Percentiles rank a stretch among this genome's conserved stretches.
Conservation (phyloP, 1,140 invertebrate genomes). For the Aphis gossypii region DNA sequence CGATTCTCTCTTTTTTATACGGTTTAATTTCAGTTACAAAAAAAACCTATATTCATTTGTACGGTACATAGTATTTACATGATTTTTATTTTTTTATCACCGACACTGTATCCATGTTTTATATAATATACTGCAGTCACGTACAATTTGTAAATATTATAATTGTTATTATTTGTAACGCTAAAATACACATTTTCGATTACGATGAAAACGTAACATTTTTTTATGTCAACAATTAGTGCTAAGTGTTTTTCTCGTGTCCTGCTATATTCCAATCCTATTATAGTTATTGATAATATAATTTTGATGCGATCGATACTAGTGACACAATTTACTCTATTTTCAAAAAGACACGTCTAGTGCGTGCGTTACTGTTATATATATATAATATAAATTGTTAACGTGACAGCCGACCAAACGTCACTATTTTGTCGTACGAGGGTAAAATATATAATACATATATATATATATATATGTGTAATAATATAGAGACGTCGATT, state of each 20-base stretch:
- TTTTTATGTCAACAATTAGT: background rate
- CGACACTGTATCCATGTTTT: background rate
- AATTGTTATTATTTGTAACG: constrained; percentile 10
- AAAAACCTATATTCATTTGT: background rate
- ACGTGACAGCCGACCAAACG: background rate
- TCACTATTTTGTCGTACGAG: background rate
- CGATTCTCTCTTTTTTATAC: background rate
- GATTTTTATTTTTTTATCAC: background rate
- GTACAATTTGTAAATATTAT: background rate
- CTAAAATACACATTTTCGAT: background rate
- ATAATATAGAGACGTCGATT: constrained; percentile 47
- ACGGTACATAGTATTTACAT: background rate
- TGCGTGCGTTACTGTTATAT: background rate
- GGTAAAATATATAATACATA: background rate
- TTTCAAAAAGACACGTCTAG: constrained; percentile 18
- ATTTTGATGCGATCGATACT: constrained; percentile 8
- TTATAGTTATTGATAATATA: background rate
- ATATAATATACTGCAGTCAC: background rate
- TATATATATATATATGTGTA: background rate
- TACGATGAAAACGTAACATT: background rate
- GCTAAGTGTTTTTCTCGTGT: background rate
- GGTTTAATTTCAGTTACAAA: background rate
- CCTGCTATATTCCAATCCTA: background rate
- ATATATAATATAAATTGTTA: constrained; percentile 32
- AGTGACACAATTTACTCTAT: background rate